These are phyloP conservation scores for Halisarca cf. caerulea DNA, from an alignment of 37 sponge, comb jelly and placozoan species.

Conservation along the genomic window DNA sequence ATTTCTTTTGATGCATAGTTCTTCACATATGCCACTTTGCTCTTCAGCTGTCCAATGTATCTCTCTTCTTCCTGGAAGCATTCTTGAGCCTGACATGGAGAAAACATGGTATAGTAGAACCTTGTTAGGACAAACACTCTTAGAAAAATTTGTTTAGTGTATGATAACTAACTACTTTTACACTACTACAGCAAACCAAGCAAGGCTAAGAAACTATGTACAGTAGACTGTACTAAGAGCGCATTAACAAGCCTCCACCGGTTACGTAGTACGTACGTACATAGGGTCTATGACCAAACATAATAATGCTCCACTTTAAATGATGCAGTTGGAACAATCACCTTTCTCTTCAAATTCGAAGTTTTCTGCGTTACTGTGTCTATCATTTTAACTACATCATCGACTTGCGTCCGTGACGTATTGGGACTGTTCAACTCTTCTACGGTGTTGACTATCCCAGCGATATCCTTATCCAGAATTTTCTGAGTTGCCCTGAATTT, in stretches of 20 bases:
- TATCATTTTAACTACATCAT: slow-evolving; percentile 42
- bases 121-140: too few species aligned
- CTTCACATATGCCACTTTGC: slow-evolving; percentile 14
- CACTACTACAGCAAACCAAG: too few species aligned
- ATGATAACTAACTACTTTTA: too few species aligned
- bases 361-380: slow-evolving; percentile 48
- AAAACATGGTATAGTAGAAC: neutral
- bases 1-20: slow-evolving; percentile 34
- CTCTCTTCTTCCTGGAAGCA: slow-evolving; percentile 4
- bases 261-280: too few species aligned
- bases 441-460: slow-evolving; percentile 35
- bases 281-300: too few species aligned
- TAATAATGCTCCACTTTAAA: neutral
- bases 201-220: too few species aligned
- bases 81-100: neutral
- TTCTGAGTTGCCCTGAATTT: slow-evolving; percentile 90
- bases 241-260: too few species aligned
- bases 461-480: slow-evolving; percentile 80
- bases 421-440: slow-evolving; percentile 37
- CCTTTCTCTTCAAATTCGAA: slow-evolving; percentile 65
- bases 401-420: neutral
- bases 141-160: too few species aligned
- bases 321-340: neutral
- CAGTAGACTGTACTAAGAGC: too few species aligned
- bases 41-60: neutral